A percentile compares a stretch with the other conserved stretches of the same genome.
These are phyloP conservation scores for Candoia aspera DNA, from an alignment of 2,113 vertebrate species.

Conservation along the genomic window DNA sequence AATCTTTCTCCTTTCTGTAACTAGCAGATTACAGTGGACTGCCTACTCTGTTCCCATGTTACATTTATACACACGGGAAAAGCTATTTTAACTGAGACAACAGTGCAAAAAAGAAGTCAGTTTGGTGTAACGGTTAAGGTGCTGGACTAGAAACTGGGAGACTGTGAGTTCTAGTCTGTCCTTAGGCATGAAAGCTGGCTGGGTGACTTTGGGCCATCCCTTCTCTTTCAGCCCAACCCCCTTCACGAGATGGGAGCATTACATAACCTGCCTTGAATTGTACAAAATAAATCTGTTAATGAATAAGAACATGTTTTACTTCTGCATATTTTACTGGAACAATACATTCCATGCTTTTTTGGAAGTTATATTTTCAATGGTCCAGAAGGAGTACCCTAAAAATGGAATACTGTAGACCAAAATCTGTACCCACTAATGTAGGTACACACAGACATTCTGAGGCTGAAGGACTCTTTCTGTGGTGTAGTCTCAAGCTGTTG, in stretches of 20 bases:
- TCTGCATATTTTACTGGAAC: neutral
- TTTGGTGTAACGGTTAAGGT: neutral
- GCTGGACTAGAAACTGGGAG: neutral
- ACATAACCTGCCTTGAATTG: neutral
- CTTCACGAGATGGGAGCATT: neutral
- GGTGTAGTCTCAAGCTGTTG: neutral
- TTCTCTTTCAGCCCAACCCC: neutral
- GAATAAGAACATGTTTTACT: neutral
- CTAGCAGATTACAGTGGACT: neutral
- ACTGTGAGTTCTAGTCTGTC: neutral
- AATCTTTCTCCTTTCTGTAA: neutral
- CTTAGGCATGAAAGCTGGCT: neutral
- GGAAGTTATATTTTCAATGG: neutral
- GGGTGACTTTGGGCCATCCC: neutral
- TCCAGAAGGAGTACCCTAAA: neutral
- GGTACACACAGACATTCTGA: neutral
- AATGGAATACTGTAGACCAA: neutral
- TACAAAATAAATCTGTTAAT: neutral
- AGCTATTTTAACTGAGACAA: neutral
- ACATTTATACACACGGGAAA: neutral
- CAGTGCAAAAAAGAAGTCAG: neutral
- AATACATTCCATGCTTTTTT: neutral
- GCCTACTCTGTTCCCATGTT: neutral
- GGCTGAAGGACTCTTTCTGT: neutral
- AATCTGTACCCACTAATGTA: neutral